Base-by-base conservation (phyloP, 2,113 vertebrate species). In the Synchiropus splendidus region DNA sequence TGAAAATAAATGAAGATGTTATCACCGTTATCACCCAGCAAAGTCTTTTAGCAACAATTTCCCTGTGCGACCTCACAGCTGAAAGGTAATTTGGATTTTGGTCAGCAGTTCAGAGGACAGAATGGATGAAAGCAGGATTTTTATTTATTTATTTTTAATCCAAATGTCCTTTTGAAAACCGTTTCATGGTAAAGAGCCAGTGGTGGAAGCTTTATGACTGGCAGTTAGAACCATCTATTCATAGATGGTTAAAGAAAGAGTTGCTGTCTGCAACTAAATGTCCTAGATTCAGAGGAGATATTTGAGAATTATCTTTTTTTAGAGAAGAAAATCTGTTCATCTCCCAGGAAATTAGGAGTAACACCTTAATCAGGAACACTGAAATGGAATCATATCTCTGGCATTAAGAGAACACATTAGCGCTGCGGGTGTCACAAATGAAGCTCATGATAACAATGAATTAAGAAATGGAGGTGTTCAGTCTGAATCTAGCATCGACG, bases 181-280 rank as follows among this genome's bases (percentile, higher is more conserved):
- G 48, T 59, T 54, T 57, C 8, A 5, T 4, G 46, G 64, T 50
- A 58, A 72, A 50, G 57, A 63, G 68, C 64, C 68, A 69, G 64
- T 66, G 68, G 64, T 66, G 58, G 58, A 41, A 61, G 58, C 60
- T 69, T 65, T 62, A 64, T 68, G 42, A 66, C 54, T 67, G 54
- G 61, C 54, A 44, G 51, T 30, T 58, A 69, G 64, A 54, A 51
- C 27, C 27, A 48, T 33, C 42, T 17, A 8, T 34, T 42, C n/a
- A n/a, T n/a, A n/a, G n/a, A n/a, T n/a, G n/a, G n/a, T n/a, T n/a
- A n/a, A n/a, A n/a, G n/a, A n/a, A n/a, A n/a, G n/a, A n/a, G n/a
- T n/a, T n/a, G n/a, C n/a, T n/a, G n/a, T n/a, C n/a, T n/a, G n/a
- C n/a, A n/a, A n/a, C n/a, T n/a, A n/a, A n/a, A n/a, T n/a, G n/a